Evolutionary conservation across 1,140 invertebrate genomes (phyloP).

Genomic region (Heliconius himera): DNA sequence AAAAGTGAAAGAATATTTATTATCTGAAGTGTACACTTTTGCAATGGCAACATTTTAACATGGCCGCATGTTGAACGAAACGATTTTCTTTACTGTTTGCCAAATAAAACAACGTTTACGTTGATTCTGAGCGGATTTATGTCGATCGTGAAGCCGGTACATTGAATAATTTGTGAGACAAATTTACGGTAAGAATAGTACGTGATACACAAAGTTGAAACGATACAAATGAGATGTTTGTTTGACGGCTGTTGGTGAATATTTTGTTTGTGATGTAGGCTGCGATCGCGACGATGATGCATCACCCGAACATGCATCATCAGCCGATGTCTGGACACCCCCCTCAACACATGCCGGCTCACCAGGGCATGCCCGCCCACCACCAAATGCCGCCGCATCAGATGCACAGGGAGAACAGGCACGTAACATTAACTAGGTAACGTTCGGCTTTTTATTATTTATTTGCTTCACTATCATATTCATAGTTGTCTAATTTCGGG

Average conservation of each 20-base stretch:
- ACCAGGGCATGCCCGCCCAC: slow-evolving; percentile 72
- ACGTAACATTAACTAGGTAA: slow-evolving; percentile 79
- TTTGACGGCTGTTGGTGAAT: slow-evolving; percentile 53
- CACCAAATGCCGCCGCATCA: slow-evolving; percentile 77
- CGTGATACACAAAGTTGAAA: slow-evolving; percentile 3
- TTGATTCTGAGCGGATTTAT: slow-evolving; percentile 68
- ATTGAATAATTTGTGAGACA: slow-evolving; percentile 55
- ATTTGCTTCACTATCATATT: slow-evolving; percentile 44
- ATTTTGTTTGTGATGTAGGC: slow-evolving; percentile 63
- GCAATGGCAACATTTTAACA: slow-evolving; percentile 70
- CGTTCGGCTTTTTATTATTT: slow-evolving; percentile 67
- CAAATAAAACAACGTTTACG: slow-evolving; percentile 67
- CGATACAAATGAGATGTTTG: slow-evolving; percentile 30
- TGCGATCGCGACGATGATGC: slow-evolving; percentile 73
- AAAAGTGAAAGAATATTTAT: neutral
- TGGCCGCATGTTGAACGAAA: slow-evolving; percentile 81
- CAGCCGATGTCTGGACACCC: slow-evolving; percentile 77
- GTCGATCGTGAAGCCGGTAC: slow-evolving; percentile 55
- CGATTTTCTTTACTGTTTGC: slow-evolving; percentile 81
- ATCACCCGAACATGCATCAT: slow-evolving; percentile 81
- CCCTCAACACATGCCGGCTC: slow-evolving; percentile 69
- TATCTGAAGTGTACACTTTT: neutral
- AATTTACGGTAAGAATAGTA: slow-evolving; percentile 62
- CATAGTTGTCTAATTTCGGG: slow-evolving; percentile 16
- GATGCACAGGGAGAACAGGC: slow-evolving; percentile 77